Conservation (phyloP, 2,797 vertebrate species). For the Phylloscopus collybita region DNA sequence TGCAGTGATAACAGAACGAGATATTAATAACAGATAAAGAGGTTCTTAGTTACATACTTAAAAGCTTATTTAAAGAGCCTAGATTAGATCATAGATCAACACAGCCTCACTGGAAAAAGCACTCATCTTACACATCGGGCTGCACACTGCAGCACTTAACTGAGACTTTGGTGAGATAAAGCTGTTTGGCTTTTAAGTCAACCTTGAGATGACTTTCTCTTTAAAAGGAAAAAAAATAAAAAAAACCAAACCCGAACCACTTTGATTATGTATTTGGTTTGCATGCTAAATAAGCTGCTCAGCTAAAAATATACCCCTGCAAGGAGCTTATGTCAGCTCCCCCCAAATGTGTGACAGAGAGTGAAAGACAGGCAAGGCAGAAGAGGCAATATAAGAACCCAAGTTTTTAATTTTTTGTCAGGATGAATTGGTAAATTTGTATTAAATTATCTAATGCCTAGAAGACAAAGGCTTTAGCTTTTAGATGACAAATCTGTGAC, state of each 20-base stretch:
- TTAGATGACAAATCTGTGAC: neutral
- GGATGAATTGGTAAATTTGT: neutral
- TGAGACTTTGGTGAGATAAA: slow-evolving; percentile 60
- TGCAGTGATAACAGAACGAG: slow-evolving; percentile 53
- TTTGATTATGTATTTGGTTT: slow-evolving; percentile 52
- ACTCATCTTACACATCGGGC: slow-evolving; percentile 31
- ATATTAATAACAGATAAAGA: slow-evolving; percentile 64
- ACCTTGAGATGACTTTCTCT: slow-evolving; percentile 69
- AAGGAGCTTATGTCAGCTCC: slow-evolving; percentile 41
- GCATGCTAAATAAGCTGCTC: slow-evolving; percentile 64
- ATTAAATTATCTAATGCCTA: neutral
- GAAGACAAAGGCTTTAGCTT: neutral
- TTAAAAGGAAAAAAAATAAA: slow-evolving; percentile 50
- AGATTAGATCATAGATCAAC: slow-evolving; percentile 67
- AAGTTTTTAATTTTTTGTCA: slow-evolving; percentile 14
- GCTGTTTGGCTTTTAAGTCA: slow-evolving; percentile 67
- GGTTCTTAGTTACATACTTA: slow-evolving; percentile 59
- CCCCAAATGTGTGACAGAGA: neutral
- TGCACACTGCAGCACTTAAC: neutral
- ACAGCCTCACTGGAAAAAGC: slow-evolving; percentile 31
- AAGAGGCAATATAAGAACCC: neutral
- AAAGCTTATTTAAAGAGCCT: slow-evolving; percentile 68
- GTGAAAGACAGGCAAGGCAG: slow-evolving; percentile 14
- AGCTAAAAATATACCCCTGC: slow-evolving; percentile 54
- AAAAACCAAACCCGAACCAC: neutral